Evolutionary conservation across 2,888 invertebrate genomes (phyloP).

Genomic region (Electrophaes corylata): DNA sequence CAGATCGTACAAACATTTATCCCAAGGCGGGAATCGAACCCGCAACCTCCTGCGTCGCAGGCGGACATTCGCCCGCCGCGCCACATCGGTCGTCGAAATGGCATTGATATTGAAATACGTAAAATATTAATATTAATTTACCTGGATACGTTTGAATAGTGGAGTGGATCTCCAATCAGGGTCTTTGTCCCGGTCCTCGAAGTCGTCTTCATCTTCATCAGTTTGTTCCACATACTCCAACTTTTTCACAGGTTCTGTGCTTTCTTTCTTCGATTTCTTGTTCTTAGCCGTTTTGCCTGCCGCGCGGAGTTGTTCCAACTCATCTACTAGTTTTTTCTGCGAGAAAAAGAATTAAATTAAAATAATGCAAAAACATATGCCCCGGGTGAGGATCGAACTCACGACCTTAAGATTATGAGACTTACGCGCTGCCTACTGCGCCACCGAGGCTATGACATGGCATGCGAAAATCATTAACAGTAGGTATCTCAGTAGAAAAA

Average conservation of each 20-base stretch:
- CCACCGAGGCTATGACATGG: constrained; percentile 86
- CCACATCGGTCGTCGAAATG: too few species aligned
- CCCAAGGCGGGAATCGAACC: too few species aligned
- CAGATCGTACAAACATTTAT: too few species aligned
- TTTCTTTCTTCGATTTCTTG: constrained; percentile 52
- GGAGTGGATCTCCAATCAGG: constrained; percentile 90
- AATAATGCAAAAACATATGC: constrained; percentile 67
- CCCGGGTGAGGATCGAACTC: constrained; percentile 98
- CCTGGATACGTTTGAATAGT: constrained; percentile 80
- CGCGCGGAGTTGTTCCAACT: constrained; percentile 64
- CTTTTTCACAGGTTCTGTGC: constrained; percentile 46
- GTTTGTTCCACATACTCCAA: constrained; percentile 61
- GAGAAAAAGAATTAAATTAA: not conserved
- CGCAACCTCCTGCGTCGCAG: too few species aligned
- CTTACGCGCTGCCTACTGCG: constrained; percentile 96
- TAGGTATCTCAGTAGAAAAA: not conserved
- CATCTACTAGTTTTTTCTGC: constrained; percentile 72
- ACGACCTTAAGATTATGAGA: constrained; percentile 97
- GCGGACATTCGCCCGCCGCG: too few species aligned
- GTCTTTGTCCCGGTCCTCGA: constrained; percentile 74
- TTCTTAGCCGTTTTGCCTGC: constrained; percentile 54
- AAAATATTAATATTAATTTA: constrained; percentile 35
- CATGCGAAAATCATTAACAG: not conserved
- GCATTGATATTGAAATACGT: too few species aligned
- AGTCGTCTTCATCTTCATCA: constrained; percentile 69